These are phyloP conservation scores for Osmerus eperlanus DNA, from an alignment of 2,113 vertebrate genomes.

Conservation along the genomic window DNA sequence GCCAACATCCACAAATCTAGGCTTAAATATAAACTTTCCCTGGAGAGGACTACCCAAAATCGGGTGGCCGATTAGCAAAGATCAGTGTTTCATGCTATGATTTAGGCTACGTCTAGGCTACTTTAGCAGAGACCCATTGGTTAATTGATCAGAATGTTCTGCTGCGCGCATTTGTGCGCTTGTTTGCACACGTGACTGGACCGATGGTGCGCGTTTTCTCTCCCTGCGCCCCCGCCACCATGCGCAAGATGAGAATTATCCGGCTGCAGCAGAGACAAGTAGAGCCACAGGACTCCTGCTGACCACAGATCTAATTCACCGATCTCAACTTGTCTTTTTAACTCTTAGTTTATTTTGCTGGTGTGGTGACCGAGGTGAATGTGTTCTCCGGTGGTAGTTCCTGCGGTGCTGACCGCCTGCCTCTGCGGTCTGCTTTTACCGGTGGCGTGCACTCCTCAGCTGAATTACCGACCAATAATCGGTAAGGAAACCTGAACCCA, in stretches of 20 bases:
- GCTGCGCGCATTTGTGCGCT: too few species aligned
- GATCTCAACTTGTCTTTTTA: not conserved
- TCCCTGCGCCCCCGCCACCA: not conserved
- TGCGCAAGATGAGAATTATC: not conserved
- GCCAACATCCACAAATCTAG: too few species aligned
- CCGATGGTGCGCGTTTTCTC: too few species aligned
- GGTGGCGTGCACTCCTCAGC: constrained; percentile 32
- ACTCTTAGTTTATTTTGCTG: not conserved
- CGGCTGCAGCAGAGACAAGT: not conserved
- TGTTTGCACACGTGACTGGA: constrained; percentile 24
- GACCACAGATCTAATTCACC: not conserved
- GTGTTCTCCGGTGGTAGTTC: constrained; percentile 48
- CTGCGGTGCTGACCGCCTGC: constrained; percentile 52
- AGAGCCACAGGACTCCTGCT: not conserved
- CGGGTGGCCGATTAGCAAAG: too few species aligned
- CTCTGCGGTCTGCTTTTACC: constrained; percentile 30
- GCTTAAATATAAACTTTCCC: too few species aligned
- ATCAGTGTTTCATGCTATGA: too few species aligned
- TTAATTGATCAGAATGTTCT: too few species aligned
- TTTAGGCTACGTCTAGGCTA: too few species aligned
- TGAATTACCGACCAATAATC: constrained; percentile 66
- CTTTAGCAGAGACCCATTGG: too few species aligned
- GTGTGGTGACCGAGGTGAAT: constrained; percentile 42
- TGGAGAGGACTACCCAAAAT: too few species aligned
- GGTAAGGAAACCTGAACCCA: constrained; percentile 51